Conservation (phyloP, 1,140 invertebrate genomes). For the Drosophila saltans region DNA sequence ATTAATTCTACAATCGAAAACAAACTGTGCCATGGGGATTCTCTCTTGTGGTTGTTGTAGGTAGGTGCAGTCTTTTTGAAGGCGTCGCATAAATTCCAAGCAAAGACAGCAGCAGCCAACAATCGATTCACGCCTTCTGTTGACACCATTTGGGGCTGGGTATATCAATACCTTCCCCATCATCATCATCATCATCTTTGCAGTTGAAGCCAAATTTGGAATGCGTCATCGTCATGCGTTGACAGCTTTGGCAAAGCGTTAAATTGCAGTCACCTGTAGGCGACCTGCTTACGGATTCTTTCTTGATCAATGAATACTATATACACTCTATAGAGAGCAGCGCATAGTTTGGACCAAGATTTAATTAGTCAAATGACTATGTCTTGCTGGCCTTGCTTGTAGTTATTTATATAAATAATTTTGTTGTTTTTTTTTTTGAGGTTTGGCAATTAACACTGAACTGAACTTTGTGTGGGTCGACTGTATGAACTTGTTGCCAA, state of each 20-base stretch:
- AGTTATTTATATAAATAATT: slow-evolving; percentile 31
- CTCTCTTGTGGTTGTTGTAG: slow-evolving; percentile 16
- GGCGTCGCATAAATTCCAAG: slow-evolving; percentile 61
- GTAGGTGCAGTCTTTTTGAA: slow-evolving; percentile 45
- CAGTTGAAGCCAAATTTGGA: slow-evolving; percentile 48
- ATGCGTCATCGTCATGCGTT: slow-evolving; percentile 54
- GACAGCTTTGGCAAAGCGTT: slow-evolving; percentile 64
- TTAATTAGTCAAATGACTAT: slow-evolving; percentile 66
- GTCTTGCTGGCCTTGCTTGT: slow-evolving; percentile 68
- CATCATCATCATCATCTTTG: slow-evolving; percentile 45
- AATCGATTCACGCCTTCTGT: slow-evolving; percentile 30
- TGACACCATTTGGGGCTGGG: slow-evolving; percentile 18
- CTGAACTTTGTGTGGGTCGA: slow-evolving; percentile 53
- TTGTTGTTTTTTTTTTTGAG: slow-evolving; percentile 44
- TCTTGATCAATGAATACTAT: slow-evolving; percentile 46
- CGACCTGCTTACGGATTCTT: slow-evolving; percentile 43
- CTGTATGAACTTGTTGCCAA: slow-evolving; percentile 40
- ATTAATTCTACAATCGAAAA: background rate
- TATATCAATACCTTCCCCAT: slow-evolving; percentile 5
- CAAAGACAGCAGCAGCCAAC: slow-evolving; percentile 30
- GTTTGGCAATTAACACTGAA: slow-evolving; percentile 78
- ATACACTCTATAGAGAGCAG: slow-evolving; percentile 27
- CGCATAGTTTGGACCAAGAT: slow-evolving; percentile 65
- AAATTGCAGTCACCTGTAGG: slow-evolving; percentile 65
- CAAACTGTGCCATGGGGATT: slow-evolving; percentile 21